Percentiles rank a stretch among this genome's conserved stretches.
phyloP scores from a whole-genome alignment of 53 echinoderm and acorn worm species.

The Paelopatides confundens region DNA sequence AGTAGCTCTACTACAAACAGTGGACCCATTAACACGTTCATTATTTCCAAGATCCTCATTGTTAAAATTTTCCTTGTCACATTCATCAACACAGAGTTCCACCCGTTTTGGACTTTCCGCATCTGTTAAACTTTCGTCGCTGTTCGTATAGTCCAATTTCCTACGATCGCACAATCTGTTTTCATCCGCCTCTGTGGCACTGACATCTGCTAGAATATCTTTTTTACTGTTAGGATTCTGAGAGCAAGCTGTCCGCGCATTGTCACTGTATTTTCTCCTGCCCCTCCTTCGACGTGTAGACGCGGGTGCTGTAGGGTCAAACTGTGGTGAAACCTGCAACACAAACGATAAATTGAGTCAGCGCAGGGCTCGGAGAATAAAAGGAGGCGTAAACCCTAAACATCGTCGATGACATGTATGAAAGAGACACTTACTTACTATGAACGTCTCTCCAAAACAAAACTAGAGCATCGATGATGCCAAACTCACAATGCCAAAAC shows the following conservation, averaged over 20 bases:
- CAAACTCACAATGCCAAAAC: too few species aligned
- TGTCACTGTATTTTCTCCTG: constrained; percentile 12
- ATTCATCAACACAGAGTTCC: not conserved
- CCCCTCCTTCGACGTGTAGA: constrained; percentile 54
- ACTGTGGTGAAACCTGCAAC: constrained; percentile 86
- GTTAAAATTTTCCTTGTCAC: not conserved
- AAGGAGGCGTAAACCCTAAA: too few species aligned
- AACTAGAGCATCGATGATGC: too few species aligned
- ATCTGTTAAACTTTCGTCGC: not conserved
- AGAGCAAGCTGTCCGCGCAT: constrained; percentile 37
- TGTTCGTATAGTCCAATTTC: not conserved
- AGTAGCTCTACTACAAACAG: too few species aligned
- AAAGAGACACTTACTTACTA: too few species aligned
- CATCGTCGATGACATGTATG: too few species aligned
- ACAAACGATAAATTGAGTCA: not conserved
- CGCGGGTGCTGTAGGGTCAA: constrained; percentile 61
- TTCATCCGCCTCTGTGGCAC: not conserved
- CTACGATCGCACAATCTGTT: not conserved
- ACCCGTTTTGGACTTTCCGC: not conserved
- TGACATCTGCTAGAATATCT: not conserved
- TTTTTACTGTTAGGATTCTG: not conserved
- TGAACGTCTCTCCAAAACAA: too few species aligned
- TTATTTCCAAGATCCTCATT: too few species aligned
- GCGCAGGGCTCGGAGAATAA: too few species aligned
- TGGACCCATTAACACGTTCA: not conserved